phyloP scores from a whole-genome alignment of 2,888 invertebrate genomes.

The Ashinkailepas kermadecensis region DNA sequence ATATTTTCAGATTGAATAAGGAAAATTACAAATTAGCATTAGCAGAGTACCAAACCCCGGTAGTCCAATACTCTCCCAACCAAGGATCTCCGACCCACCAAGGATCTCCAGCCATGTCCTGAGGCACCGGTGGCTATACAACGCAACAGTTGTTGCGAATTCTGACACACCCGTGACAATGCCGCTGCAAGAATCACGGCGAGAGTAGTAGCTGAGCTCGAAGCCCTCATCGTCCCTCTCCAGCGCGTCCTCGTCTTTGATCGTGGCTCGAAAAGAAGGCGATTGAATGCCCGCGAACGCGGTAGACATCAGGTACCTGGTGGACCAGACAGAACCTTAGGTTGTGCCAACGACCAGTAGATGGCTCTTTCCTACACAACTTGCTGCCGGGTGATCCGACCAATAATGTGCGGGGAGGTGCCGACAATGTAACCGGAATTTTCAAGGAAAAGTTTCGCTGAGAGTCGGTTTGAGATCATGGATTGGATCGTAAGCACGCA shows the following conservation, averaged over 20 bases:
- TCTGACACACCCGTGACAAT: not conserved
- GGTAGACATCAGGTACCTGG: constrained; percentile 25
- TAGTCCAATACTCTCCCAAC: too few species aligned
- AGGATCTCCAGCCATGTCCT: too few species aligned
- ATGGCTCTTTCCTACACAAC: too few species aligned
- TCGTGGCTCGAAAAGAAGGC: constrained; percentile 11
- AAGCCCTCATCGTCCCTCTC: not conserved
- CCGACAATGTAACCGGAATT: not conserved
- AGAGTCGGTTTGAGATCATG: too few species aligned
- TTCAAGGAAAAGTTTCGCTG: too few species aligned
- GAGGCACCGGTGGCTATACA: not conserved
- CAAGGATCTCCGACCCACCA: too few species aligned
- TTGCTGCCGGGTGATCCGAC: too few species aligned
- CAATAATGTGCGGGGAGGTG: too few species aligned
- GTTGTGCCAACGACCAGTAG: not conserved
- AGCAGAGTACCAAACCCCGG: too few species aligned
- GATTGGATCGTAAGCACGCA: too few species aligned
- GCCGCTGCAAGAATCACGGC: not conserved
- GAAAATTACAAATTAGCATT: too few species aligned
- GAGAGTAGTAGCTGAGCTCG: constrained; percentile 24
- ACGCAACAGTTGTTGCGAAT: not conserved
- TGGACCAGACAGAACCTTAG: not conserved
- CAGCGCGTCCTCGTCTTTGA: not conserved
- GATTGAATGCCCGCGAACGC: constrained; percentile 21
- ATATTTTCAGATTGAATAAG: too few species aligned